phyloP scores from a whole-genome alignment of 64 coral and sea anemone genomes.

The Acropora yongei region DNA sequence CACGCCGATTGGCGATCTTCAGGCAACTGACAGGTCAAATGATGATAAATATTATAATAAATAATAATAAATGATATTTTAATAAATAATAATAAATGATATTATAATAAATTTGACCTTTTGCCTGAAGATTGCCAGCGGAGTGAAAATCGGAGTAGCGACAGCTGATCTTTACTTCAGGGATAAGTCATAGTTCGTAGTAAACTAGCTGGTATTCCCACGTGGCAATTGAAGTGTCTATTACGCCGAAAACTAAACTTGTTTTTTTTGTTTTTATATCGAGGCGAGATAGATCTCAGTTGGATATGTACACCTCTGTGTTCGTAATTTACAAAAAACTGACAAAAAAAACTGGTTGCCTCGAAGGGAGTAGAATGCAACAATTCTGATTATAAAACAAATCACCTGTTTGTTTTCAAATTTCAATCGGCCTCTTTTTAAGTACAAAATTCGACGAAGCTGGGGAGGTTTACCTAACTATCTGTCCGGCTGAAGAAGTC shows the following conservation, averaged over 20 bases:
- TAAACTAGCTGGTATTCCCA: not conserved
- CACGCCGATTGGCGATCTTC: no score
- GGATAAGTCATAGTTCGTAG: no score
- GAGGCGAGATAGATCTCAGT: not conserved
- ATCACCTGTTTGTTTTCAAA: not conserved
- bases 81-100: no score
- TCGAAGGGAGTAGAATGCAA: not conserved
- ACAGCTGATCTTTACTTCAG: no score
- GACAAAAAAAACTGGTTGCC: not conserved
- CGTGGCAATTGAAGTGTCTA: constrained; percentile 9
- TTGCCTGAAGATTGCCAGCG: no score
- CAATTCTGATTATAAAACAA: not conserved
- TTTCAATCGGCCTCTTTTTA: not conserved
- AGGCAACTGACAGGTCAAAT: no score
- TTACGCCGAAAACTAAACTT: not conserved
- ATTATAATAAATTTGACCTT: no score
- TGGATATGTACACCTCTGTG: not conserved
- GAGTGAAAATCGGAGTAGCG: no score
- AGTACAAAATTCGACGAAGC: not conserved
- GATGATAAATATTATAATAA: no score
- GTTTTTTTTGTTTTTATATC: not conserved
- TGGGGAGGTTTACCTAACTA: no score
- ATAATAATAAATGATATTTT: no score
- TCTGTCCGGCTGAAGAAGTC: no score
- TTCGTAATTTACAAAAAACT: not conserved